phyloP scores from a whole-genome alignment of 2,888 invertebrate genomes.

The Sepioteuthis lessoniana region DNA sequence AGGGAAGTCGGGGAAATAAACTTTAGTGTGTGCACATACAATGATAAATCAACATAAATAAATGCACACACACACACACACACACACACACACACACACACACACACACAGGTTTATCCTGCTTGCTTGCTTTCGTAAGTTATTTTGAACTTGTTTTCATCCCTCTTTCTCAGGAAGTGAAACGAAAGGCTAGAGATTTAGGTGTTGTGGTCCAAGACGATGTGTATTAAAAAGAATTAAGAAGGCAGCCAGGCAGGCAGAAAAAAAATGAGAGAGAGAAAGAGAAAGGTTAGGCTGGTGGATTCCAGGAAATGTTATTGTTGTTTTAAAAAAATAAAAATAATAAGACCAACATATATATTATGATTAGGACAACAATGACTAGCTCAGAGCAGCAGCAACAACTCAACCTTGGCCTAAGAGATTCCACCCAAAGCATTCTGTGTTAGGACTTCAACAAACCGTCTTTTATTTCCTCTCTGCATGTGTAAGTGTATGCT shows the following conservation, averaged over 20 bases:
- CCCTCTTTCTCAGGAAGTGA: neutral
- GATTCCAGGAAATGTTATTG: neutral
- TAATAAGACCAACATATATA: neutral
- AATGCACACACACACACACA: neutral
- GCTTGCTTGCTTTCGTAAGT: neutral
- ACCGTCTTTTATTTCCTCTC: conserved; percentile 24
- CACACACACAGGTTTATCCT: neutral
- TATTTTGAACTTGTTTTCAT: neutral
- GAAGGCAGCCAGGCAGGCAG: neutral
- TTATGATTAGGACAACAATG: neutral
- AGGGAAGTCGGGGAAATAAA: neutral
- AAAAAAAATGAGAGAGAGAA: neutral
- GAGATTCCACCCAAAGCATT: conserved; percentile 55
- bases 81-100: too few relatives aligned
- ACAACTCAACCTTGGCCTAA: neutral
- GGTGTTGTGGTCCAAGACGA: neutral
- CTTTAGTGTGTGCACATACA: neutral
- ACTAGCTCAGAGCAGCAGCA: neutral
- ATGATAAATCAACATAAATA: neutral
- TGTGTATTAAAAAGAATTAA: neutral
- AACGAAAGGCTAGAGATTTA: neutral
- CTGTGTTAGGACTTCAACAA: conserved; percentile 44
- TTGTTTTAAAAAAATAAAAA: neutral
- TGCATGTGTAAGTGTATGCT: neutral
- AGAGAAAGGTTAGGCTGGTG: neutral